Conservation (phyloP, 2,888 invertebrate genomes). For the Cantharis rufa region DNA sequence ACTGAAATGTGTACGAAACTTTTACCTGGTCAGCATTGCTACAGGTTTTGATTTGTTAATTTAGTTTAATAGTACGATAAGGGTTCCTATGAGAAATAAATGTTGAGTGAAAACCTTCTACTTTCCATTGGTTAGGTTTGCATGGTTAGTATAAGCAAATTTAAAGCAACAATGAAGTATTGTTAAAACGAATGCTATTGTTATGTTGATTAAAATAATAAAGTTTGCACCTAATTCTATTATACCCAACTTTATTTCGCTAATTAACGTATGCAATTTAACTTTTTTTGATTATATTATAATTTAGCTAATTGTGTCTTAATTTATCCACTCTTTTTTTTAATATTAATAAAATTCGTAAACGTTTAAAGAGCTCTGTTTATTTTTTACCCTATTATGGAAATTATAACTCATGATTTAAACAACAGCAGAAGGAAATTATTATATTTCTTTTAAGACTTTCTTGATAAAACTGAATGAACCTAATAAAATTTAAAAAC, state of each 20-base stretch:
- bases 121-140: neutral
- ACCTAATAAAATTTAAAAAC: neutral
- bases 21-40: neutral
- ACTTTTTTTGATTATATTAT: neutral
- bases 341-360: neutral
- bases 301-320: neutral
- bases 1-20: neutral
- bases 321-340: neutral
- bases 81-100: neutral
- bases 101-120: neutral
- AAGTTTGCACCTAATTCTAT: neutral
- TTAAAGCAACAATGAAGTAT: neutral
- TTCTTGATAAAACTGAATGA: neutral
- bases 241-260: neutral
- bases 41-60: neutral
- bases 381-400: neutral
- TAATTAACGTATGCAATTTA: neutral
- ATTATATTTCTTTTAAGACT: neutral
- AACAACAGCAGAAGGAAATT: neutral
- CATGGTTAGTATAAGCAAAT: neutral
- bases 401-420: neutral
- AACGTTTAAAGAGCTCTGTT: neutral
- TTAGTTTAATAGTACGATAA: neutral
- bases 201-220: neutral
- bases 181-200: neutral